Evolutionary conservation across 2,113 vertebrate species (phyloP).

Genomic region (Corydoras maculifer): DNA sequence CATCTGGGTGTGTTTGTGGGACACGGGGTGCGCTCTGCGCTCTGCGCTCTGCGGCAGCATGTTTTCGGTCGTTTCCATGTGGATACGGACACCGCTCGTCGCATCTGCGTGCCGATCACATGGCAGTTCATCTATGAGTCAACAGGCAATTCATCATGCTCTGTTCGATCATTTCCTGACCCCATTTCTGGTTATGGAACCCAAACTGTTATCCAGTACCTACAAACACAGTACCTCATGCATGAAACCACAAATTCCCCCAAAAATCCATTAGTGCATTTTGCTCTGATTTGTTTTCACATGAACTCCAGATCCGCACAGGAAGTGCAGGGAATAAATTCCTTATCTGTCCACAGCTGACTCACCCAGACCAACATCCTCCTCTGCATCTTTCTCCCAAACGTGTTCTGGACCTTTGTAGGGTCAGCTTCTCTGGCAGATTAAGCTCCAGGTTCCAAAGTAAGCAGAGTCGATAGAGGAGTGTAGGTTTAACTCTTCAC

Average conservation of each 20-base stretch:
- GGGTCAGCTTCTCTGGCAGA: not conserved
- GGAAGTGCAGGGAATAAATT: conserved; percentile 13
- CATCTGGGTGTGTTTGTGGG: conserved; percentile 9
- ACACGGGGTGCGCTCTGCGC: conserved; percentile 20
- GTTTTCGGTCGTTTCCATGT: conserved; percentile 9
- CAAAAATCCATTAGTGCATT: not conserved
- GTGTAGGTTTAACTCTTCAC: not conserved
- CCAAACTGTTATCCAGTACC: not conserved
- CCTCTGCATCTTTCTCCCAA: not conserved
- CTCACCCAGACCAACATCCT: conserved; percentile 9
- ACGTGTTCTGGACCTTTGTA: not conserved
- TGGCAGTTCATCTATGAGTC: not conserved
- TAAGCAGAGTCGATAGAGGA: conserved; percentile 10
- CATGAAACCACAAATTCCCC: not conserved
- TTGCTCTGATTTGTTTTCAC: not conserved
- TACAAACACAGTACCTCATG: not conserved
- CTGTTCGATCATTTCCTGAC: conserved; percentile 9
- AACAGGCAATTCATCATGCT: conserved; percentile 6
- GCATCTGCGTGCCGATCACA: not conserved
- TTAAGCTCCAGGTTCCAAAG: not conserved
- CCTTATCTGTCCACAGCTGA: conserved; percentile 20
- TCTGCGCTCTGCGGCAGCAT: conserved; percentile 5
- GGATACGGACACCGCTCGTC: not conserved
- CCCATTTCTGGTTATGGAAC: not conserved
- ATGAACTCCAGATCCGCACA: conserved; percentile 2